Conservation (phyloP, 2,113 vertebrate genomes). For the Pollachius pollachius region DNA sequence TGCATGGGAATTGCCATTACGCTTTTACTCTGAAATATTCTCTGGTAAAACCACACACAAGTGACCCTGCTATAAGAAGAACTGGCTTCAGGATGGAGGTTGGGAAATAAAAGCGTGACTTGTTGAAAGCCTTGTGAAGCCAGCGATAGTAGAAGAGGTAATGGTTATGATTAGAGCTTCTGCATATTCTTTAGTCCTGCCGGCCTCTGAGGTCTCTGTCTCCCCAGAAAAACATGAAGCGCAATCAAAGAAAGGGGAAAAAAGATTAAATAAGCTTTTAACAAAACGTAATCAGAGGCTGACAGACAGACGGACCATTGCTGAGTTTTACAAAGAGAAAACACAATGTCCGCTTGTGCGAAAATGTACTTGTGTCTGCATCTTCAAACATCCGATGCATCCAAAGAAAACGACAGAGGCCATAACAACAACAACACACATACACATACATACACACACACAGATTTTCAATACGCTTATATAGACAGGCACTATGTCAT, state of each 20-base stretch:
- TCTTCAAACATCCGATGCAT: too few species aligned
- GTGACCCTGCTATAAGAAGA: too few species aligned
- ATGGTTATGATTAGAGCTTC: conserved; percentile 37
- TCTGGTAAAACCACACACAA: too few species aligned
- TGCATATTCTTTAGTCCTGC: neutral
- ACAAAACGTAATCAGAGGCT: too few species aligned
- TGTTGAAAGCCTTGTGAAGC: conserved; percentile 28
- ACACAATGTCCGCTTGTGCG: too few species aligned
- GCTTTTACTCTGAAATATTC: too few species aligned
- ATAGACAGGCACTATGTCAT: too few species aligned
- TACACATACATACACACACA: conserved; percentile 12
- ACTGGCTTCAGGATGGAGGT: neutral
- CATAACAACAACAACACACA: neutral
- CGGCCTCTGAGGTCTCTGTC: neutral
- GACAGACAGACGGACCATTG: neutral
- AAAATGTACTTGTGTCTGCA: too few species aligned
- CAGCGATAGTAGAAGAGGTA: conserved; percentile 25
- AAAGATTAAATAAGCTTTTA: too few species aligned
- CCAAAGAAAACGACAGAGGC: too few species aligned
- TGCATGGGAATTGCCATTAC: too few species aligned
- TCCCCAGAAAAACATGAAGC: neutral
- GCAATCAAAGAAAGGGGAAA: neutral
- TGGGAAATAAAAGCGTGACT: conserved; percentile 13
- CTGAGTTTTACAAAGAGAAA: too few species aligned
- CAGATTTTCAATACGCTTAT: neutral